Evolutionary conservation across 2,888 invertebrate genomes (phyloP).

Genomic region (Calephelis perditalis): DNA sequence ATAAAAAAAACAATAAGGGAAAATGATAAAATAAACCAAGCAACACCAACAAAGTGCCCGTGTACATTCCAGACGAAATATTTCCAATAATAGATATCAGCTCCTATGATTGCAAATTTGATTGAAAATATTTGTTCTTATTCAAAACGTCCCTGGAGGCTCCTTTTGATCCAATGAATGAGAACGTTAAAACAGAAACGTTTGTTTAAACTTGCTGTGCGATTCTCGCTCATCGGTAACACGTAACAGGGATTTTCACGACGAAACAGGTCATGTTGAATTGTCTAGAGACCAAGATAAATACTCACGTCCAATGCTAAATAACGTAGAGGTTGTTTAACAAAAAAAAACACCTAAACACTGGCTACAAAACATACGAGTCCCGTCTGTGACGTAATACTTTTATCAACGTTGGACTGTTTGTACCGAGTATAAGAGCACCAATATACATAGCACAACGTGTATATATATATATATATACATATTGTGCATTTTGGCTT

Average conservation of each 20-base stretch:
- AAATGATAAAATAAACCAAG: not conserved
- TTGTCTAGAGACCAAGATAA: constrained; percentile 6
- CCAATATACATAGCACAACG: no score
- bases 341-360: not conserved
- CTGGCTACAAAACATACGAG: no score
- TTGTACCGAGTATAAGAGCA: no score
- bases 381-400: no score
- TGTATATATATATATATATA: no score
- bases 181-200: constrained; percentile 10
- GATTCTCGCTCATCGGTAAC: not conserved
- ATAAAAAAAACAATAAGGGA: not conserved
- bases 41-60: constrained; percentile 6
- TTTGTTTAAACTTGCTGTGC: constrained; percentile 1
- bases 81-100: constrained; percentile 11
- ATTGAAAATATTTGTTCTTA: constrained; percentile 12
- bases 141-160: constrained; percentile 7
- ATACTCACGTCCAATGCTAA: not conserved
- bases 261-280: not conserved
- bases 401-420: no score
- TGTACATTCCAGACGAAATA: not conserved
- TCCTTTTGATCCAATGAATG: constrained; percentile 8
- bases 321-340: not conserved
- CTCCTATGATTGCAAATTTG: constrained; percentile 11
- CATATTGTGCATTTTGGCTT: no score
- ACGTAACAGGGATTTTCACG: not conserved